phyloP scores from a whole-genome alignment of 2,797 vertebrate genomes.

The Gorsachius magnificus region DNA sequence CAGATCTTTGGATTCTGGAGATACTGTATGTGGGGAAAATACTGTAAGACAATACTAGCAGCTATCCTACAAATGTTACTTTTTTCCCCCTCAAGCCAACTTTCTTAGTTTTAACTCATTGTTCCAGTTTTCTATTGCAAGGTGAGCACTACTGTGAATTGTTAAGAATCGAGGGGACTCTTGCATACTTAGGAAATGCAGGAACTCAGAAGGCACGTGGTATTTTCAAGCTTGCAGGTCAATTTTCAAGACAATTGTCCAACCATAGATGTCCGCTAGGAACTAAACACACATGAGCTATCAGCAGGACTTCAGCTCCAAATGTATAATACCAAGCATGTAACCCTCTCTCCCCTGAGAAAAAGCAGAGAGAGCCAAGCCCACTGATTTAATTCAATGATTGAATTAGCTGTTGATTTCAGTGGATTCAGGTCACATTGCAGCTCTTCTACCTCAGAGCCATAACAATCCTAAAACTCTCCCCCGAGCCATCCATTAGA shows the following conservation, averaged over 20 bases:
- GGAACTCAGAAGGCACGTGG: neutral
- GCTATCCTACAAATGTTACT: neutral
- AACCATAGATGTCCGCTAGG: neutral
- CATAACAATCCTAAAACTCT: neutral
- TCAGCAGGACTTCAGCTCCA: neutral
- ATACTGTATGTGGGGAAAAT: neutral
- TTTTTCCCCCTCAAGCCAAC: neutral
- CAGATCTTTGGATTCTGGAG: neutral
- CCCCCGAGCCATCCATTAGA: neutral
- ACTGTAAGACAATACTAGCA: neutral
- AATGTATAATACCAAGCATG: neutral
- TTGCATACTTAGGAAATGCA: neutral
- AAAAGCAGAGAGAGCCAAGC: neutral
- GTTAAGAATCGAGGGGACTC: neutral
- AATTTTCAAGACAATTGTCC: neutral
- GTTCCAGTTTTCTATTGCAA: neutral
- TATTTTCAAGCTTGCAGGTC: neutral
- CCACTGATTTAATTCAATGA: neutral
- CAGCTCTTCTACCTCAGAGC: neutral
- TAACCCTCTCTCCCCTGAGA: neutral
- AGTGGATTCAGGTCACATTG: neutral
- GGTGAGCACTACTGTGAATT: neutral
- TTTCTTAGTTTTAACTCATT: neutral
- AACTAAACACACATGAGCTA: neutral
- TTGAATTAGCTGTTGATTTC: neutral